A percentile compares a stretch with the other conserved stretches of the same genome.
phyloP scores from a whole-genome alignment of 2,113 vertebrate species.

The Pardalotus punctatus region DNA sequence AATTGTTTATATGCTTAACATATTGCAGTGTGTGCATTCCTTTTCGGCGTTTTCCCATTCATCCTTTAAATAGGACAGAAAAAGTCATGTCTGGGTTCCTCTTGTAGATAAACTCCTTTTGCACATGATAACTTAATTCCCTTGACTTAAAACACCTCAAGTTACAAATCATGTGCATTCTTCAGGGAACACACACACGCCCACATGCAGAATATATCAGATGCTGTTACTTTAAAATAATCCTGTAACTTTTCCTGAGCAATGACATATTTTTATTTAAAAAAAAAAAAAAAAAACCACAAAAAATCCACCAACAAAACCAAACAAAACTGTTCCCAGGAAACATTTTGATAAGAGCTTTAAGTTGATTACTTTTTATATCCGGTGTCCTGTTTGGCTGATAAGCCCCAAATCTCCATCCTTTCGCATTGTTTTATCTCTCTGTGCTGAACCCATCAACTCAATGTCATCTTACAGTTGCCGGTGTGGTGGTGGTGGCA shows the following conservation, averaged over 20 bases:
- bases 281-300: background rate
- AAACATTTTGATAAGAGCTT: constrained; percentile 76
- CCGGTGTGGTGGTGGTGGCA: background rate
- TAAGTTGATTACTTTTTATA: constrained; percentile 76
- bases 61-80: background rate
- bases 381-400: constrained; percentile 59
- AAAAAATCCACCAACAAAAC: background rate
- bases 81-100: constrained; percentile 4
- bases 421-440: constrained; percentile 76
- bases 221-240: constrained; percentile 62
- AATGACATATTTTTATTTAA: constrained; percentile 19
- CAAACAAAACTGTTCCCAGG: constrained; percentile 41
- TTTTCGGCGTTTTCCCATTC: background rate
- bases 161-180: constrained; percentile 1
- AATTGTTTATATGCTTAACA: constrained; percentile 13
- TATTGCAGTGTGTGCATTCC: background rate
- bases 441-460: constrained; percentile 32
- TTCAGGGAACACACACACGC: background rate
- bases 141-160: constrained; percentile 1
- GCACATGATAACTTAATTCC: background rate
- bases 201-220: background rate
- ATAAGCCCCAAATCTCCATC: constrained; percentile 71
- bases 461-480: constrained; percentile 63
- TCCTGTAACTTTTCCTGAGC: constrained; percentile 60
- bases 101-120: background rate